These are phyloP conservation scores for Hecatera dysodea DNA, from an alignment of 2,888 invertebrate species.

Conservation along the genomic window DNA sequence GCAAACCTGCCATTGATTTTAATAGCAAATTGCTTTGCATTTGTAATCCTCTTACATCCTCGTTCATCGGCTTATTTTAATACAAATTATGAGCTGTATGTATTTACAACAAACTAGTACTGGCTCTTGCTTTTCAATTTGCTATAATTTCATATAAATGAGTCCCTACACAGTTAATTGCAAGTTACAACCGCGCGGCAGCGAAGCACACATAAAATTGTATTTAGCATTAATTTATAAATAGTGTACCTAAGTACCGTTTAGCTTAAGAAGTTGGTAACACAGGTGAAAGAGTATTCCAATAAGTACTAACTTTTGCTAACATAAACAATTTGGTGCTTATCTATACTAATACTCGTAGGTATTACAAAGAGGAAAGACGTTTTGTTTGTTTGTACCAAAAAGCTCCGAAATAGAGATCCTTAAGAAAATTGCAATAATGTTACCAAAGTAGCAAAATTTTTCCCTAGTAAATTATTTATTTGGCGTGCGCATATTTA, in stretches of 20 bases:
- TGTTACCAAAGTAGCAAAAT: too few species aligned
- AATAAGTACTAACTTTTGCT: too few species aligned
- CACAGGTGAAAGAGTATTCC: too few species aligned
- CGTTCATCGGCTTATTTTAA: slow-evolving; percentile 37
- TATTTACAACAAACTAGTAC: slow-evolving; percentile 45
- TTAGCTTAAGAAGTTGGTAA: slow-evolving; percentile 10
- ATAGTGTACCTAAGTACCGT: background rate
- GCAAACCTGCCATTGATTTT: slow-evolving; percentile 26
- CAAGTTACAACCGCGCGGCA: slow-evolving; percentile 39
- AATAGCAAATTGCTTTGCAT: slow-evolving; percentile 49
- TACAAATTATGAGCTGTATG: slow-evolving; percentile 41
- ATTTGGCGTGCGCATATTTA: too few species aligned
- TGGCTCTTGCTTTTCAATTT: slow-evolving; percentile 54
- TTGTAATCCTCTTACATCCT: slow-evolving; percentile 37
- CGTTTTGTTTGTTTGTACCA: too few species aligned
- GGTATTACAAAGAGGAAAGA: too few species aligned
- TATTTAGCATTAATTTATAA: slow-evolving; percentile 42
- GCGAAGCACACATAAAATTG: slow-evolving; percentile 35
- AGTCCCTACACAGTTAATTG: slow-evolving; percentile 52
- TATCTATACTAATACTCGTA: too few species aligned
- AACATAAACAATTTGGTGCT: too few species aligned
- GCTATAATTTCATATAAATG: slow-evolving; percentile 60
- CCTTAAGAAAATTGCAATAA: too few species aligned
- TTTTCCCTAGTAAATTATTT: too few species aligned
- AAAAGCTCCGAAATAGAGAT: too few species aligned